These are phyloP conservation scores for Epizoanthus illoricatus DNA, from an alignment of 92 coral and sea anemone species.

Conservation along the genomic window DNA sequence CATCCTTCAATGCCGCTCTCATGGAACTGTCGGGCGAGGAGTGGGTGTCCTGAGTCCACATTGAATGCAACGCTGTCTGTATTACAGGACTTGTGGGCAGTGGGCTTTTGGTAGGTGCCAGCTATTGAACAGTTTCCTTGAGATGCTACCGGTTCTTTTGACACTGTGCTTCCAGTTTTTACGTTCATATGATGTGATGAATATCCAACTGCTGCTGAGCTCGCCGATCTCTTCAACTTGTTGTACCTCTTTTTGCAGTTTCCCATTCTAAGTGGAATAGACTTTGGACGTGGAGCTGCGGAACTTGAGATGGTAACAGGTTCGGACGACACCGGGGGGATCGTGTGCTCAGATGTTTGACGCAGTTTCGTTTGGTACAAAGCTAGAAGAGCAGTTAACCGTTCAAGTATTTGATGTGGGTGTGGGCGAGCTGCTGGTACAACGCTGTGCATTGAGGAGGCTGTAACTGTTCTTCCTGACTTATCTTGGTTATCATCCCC, in stretches of 20 bases:
- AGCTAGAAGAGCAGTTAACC: conserved; percentile 15
- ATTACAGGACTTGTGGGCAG: not conserved
- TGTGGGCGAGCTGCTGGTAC: not conserved
- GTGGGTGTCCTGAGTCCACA: not conserved
- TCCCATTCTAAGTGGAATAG: conserved; percentile 6
- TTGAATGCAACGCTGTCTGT: not conserved
- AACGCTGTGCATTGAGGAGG: not conserved
- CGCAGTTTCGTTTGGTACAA: conserved; percentile 24
- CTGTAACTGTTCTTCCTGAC: not conserved
- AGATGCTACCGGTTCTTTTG: not conserved
- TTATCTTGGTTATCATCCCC: not conserved
- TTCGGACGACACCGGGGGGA: not conserved
- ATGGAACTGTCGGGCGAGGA: not conserved
- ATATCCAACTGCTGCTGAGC: not conserved
- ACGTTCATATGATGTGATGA: not conserved
- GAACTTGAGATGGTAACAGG: not conserved
- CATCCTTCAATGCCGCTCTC: too few relatives aligned
- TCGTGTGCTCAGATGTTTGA: not conserved
- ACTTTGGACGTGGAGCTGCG: not conserved
- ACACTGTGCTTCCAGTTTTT: too few relatives aligned
- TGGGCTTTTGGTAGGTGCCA: not conserved
- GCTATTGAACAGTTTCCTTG: not conserved
- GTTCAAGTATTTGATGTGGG: conserved; percentile 19
- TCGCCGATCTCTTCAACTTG: not conserved
- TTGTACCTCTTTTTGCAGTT: conserved; percentile 9